Evolutionary conservation across 2,797 vertebrate species (phyloP).

Genomic region (Xiphophorus birchmanni): DNA sequence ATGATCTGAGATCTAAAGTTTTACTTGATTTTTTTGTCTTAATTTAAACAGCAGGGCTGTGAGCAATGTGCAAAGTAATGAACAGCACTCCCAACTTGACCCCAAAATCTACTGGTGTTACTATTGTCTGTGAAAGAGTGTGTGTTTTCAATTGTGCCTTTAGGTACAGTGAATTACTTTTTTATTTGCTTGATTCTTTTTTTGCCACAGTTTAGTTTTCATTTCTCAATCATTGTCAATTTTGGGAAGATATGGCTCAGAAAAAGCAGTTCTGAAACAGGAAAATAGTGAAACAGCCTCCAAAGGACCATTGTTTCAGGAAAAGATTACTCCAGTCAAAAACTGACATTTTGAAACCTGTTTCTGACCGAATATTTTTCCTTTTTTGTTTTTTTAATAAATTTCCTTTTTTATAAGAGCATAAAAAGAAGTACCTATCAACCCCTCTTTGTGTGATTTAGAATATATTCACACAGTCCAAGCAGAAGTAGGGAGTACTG

Average conservation of each 20-base stretch:
- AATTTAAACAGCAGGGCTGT: not conserved
- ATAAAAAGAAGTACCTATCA: slow-evolving; percentile 13
- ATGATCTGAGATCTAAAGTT: not conserved
- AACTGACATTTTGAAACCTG: not conserved
- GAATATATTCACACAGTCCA: slow-evolving; percentile 12
- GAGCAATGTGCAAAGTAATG: not conserved
- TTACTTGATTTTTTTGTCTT: not conserved
- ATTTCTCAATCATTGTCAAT: not conserved
- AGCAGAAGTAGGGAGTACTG: slow-evolving; percentile 15
- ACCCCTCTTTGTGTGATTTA: not conserved
- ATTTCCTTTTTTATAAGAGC: slow-evolving; percentile 5
- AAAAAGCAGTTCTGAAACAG: not conserved
- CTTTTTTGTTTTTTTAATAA: not conserved
- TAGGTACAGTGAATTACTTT: not conserved
- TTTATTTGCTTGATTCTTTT: not conserved
- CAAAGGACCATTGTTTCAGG: not conserved
- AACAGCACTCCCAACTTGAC: not conserved
- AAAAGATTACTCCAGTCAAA: not conserved
- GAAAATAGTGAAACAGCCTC: not conserved
- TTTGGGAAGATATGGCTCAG: not conserved
- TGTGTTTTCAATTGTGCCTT: not conserved
- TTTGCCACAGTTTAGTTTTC: not conserved
- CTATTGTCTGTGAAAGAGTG: not conserved
- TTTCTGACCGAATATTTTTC: not conserved
- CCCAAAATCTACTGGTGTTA: not conserved